Evolutionary conservation across 2,888 invertebrate species (phyloP).

Genomic region (Eupithecia abbreviata): DNA sequence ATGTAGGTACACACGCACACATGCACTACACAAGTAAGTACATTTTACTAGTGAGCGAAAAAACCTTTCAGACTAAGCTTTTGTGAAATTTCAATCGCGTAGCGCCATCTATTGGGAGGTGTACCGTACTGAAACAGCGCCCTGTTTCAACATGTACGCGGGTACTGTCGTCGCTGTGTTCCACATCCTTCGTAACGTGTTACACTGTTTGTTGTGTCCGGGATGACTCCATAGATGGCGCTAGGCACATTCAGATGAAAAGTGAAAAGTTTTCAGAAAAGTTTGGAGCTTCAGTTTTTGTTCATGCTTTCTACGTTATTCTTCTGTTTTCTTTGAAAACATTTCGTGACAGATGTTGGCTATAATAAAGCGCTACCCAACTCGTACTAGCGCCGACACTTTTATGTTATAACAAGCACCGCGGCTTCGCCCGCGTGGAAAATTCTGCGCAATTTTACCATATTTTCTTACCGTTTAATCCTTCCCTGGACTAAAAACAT

Average conservation of each 20-base stretch:
- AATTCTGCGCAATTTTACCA: no score
- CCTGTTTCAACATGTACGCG: background rate
- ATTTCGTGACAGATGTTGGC: background rate
- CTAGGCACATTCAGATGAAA: background rate
- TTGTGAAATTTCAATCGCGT: slow-evolving; percentile 1
- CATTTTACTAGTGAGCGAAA: background rate
- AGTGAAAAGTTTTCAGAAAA: background rate
- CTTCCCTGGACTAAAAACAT: no score
- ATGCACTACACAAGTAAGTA: no score
- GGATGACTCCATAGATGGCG: slow-evolving; percentile 16
- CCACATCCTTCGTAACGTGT: background rate
- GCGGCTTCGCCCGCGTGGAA: no score
- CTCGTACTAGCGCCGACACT: no score
- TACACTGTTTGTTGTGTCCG: background rate
- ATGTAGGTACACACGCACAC: no score
- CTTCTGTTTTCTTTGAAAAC: background rate
- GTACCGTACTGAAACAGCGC: slow-evolving; percentile 27
- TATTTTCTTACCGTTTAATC: no score
- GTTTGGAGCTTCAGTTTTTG: background rate
- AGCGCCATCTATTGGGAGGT: slow-evolving; percentile 57
- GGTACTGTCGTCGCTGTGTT: background rate
- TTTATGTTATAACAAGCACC: no score
- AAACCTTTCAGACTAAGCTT: background rate
- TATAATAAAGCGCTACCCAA: no score
- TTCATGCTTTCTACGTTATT: background rate